phyloP scores from a whole-genome alignment of 2,888 invertebrate species.

The Cabera pusaria region DNA sequence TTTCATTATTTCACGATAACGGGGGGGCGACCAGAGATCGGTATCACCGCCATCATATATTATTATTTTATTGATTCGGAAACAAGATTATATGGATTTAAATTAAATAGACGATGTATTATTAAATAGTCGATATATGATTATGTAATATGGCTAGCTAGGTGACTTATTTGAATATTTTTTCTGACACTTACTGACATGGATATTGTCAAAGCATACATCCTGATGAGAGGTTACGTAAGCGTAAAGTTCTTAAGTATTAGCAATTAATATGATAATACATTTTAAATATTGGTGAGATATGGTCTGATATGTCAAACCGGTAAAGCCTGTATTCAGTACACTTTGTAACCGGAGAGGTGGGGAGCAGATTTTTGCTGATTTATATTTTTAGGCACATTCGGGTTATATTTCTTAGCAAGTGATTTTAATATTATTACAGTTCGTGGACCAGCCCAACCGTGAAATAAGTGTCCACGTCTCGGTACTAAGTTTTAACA shows the following conservation, averaged over 20 bases:
- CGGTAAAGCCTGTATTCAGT: constrained; percentile 38
- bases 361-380: too few species aligned
- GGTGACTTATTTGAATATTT: constrained; percentile 6
- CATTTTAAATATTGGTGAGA: constrained; percentile 41
- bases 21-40: too few species aligned
- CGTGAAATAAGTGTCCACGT: too few species aligned
- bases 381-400: too few species aligned
- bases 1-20: too few species aligned
- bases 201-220: constrained; percentile 19
- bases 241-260: constrained; percentile 39
- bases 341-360: constrained; percentile 35
- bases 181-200: constrained; percentile 15
- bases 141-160: background rate
- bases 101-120: too few species aligned
- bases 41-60: too few species aligned
- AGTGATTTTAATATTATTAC: too few species aligned
- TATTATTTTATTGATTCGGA: constrained; percentile 1
- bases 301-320: constrained; percentile 42
- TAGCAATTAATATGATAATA: constrained; percentile 57
- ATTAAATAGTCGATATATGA: constrained; percentile 1
- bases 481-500: too few species aligned
- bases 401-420: too few species aligned
- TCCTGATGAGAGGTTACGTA: constrained; percentile 34
- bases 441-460: too few species aligned
- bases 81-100: background rate